Evolutionary conservation across 2,888 invertebrate species (phyloP), one percentile per base, ranked within the genome.

Genomic region (Papilio demoleus): DNA sequence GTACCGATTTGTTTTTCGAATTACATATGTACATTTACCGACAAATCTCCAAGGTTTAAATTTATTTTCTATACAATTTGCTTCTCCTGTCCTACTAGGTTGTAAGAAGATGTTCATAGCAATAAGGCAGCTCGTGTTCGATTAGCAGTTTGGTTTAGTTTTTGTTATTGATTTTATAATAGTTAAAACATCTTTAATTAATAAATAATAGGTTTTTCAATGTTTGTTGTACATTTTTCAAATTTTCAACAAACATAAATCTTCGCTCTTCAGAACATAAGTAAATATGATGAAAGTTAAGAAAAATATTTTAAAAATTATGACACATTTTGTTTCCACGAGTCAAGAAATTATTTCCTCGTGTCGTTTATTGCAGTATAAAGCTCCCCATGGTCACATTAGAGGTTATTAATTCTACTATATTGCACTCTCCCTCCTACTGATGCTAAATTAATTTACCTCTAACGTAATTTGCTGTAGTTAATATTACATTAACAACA

Each of bases 401-500:
- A 56, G 53, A 17, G 53, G 53, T 31, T 56, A 56, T 56, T 56
- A 56, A 56, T 56, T 56, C 53, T 56, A 27, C 31, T 31, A 56
- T 56, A 56, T 56, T 31, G 53, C 53, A 31, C 8, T 53, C 53
- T 31, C 53, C n/a, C 53, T 31, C 31, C n/a, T 31, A 31, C 53
- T 56, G 31, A 56, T 56, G 53, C 31, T 31, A 31, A 56, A 56
- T 56, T 56, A 56, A 56, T 56, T 56, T 56, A 56, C 53, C 53
- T 56, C 27, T n/a, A 53, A 53, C 31, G 8, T 17, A 56, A 31
- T 56, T 27, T 27, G 31, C 31, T 56, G 53, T 56, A 56, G 31
- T 56, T 36, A 36, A 36, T 56, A 56, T 74, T 75, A 58, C 61
- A 72, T 74, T 77, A 76, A 76, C 74, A 76, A 76, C 74, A 72